phyloP scores from a whole-genome alignment of 2,888 invertebrate genomes.

The Sinotaia quadrata region DNA sequence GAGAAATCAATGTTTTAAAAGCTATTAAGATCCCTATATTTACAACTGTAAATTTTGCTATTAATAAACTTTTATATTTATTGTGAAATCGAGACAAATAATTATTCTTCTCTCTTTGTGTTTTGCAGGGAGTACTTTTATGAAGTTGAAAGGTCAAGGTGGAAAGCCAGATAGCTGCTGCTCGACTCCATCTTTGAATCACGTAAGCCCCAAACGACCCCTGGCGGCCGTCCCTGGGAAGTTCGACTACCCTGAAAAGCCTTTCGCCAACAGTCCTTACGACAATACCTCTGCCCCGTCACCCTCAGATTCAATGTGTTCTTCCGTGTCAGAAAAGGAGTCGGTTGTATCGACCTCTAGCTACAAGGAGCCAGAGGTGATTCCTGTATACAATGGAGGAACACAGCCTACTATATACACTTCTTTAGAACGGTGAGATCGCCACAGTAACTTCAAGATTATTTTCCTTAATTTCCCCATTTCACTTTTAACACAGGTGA shows the following conservation, averaged over 20 bases:
- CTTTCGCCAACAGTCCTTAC: slow-evolving; percentile 34
- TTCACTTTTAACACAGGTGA: too few relatives aligned
- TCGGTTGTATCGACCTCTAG: slow-evolving; percentile 45
- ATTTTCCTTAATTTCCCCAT: too few relatives aligned
- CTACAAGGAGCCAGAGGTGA: slow-evolving; percentile 24
- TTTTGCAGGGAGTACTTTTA: slow-evolving; percentile 47
- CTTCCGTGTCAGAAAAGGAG: slow-evolving; percentile 48
- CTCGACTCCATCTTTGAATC: slow-evolving; percentile 14
- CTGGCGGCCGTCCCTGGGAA: slow-evolving; percentile 19
- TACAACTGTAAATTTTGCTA: too few relatives aligned
- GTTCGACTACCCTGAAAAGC: slow-evolving; percentile 33
- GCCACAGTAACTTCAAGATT: too few relatives aligned
- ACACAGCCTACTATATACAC: slow-evolving; percentile 2
- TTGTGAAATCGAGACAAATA: too few relatives aligned
- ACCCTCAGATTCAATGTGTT: slow-evolving; percentile 47
- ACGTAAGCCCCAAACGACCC: slow-evolving; percentile 29
- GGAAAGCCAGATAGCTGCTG: not conserved
- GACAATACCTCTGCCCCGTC: slow-evolving; percentile 45
- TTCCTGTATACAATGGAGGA: not conserved
- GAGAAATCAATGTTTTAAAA: too few relatives aligned
- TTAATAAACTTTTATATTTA: too few relatives aligned
- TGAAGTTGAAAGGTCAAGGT: slow-evolving; percentile 44
- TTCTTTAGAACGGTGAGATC: slow-evolving; percentile 11
- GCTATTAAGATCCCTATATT: too few relatives aligned
- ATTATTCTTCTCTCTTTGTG: slow-evolving; percentile 12